phyloP scores from a whole-genome alignment of 2,888 invertebrate genomes.

The Idaea aversata region DNA sequence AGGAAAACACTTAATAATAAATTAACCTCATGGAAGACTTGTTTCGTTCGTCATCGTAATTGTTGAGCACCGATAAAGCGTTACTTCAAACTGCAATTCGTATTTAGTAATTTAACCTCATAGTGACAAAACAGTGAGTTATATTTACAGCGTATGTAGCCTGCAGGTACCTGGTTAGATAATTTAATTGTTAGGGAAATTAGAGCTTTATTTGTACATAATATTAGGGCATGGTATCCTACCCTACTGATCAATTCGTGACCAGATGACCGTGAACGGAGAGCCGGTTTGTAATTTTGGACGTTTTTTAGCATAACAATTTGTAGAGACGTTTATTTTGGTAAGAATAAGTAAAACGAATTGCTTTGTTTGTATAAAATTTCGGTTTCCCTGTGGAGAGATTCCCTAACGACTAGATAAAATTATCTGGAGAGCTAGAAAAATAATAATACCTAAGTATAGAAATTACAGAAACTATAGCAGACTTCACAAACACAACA shows the following conservation, averaged over 20 bases:
- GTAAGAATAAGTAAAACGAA: not conserved
- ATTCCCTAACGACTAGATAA: too few species aligned
- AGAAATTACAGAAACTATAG: too few species aligned
- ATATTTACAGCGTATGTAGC: not conserved
- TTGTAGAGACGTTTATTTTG: not conserved
- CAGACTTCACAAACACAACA: too few species aligned
- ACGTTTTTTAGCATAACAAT: not conserved
- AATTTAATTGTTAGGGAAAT: too few species aligned
- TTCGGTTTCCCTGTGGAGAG: not conserved
- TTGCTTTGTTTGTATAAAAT: not conserved
- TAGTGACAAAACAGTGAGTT: not conserved
- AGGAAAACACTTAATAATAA: not conserved
- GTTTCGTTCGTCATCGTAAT: too few species aligned
- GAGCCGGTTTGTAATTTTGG: not conserved
- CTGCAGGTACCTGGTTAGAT: too few species aligned
- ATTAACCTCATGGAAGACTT: not conserved
- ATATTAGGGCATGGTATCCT: not conserved
- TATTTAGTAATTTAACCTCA: not conserved
- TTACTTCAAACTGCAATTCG: too few species aligned
- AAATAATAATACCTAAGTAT: too few species aligned
- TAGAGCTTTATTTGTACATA: too few species aligned
- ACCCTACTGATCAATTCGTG: conserved; percentile 11
- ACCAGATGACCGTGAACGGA: conserved; percentile 12
- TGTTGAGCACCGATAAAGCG: too few species aligned
- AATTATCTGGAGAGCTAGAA: too few species aligned